Conservation (phyloP, 1,140 invertebrate species). For the Anastrepha obliqua region DNA sequence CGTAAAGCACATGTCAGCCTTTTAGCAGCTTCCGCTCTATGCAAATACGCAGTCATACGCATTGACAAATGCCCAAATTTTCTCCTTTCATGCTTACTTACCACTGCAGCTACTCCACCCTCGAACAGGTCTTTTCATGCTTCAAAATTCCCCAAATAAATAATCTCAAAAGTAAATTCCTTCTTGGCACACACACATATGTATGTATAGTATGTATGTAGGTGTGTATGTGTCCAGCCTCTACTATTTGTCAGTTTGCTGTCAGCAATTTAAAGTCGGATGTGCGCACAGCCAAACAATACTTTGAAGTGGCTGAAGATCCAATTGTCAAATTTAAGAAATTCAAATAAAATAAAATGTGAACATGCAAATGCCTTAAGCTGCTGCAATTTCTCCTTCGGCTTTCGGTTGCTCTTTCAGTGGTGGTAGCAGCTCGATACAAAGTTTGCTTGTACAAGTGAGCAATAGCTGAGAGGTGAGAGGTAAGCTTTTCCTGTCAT, state of each 20-base stretch:
- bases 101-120: neutral
- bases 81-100: neutral
- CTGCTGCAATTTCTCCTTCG: neutral
- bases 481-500: constrained; percentile 28
- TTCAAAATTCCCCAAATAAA: neutral
- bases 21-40: neutral
- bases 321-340: constrained; percentile 35
- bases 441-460: neutral
- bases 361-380: constrained; percentile 30
- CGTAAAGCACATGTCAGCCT: constrained; percentile 32
- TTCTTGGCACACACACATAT: neutral
- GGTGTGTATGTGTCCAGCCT: neutral
- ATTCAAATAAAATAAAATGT: constrained; percentile 36
- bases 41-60: neutral
- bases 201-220: neutral
- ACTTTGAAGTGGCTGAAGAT: constrained; percentile 40
- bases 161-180: constrained; percentile 20
- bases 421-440: neutral
- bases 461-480: neutral
- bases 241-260: neutral
- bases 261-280: constrained; percentile 44
- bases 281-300: constrained; percentile 39
- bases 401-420: neutral
- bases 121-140: neutral
- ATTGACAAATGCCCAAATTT: neutral